phyloP scores from a whole-genome alignment of 2,888 invertebrate genomes.

The Homarus gammarus region DNA sequence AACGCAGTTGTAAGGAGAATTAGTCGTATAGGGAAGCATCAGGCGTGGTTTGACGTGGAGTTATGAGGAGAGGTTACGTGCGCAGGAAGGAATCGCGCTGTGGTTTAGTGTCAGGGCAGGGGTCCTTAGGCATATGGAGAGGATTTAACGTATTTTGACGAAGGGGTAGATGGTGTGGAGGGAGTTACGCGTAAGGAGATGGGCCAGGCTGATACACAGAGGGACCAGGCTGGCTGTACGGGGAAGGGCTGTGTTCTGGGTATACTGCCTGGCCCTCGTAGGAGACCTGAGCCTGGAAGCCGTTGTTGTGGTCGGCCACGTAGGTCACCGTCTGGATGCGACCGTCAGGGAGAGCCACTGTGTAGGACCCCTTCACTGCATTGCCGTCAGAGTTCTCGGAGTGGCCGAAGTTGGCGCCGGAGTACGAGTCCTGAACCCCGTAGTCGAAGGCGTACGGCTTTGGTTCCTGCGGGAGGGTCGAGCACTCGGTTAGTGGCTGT shows the following conservation, averaged over 20 bases:
- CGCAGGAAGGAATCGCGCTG: no score
- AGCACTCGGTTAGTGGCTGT: no score
- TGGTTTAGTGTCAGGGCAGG: no score
- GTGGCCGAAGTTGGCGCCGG: conserved; percentile 84
- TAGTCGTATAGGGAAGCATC: no score
- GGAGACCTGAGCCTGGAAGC: conserved; percentile 43
- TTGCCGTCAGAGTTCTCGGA: conserved; percentile 84
- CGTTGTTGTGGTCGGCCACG: conserved; percentile 40
- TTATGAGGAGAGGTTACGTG: no score
- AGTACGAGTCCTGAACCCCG: conserved; percentile 83
- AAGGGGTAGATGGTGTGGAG: background rate
- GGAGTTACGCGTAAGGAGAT: conserved; percentile 21
- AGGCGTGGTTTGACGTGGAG: no score
- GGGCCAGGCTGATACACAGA: background rate
- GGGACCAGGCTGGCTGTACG: conserved; percentile 3
- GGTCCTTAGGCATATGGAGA: background rate
- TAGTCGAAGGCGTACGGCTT: conserved; percentile 85
- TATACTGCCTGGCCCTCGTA: conserved; percentile 58
- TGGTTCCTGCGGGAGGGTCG: conserved; percentile 80
- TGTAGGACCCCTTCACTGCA: conserved; percentile 84
- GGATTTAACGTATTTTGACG: background rate
- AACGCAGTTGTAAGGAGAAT: no score
- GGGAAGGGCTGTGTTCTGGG: conserved; percentile 38
- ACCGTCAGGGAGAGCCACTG: conserved; percentile 86
- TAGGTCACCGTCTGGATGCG: conserved; percentile 83